Evolutionary conservation across 2,113 vertebrate genomes (phyloP).

Genomic region (Marmota flaviventris): DNA sequence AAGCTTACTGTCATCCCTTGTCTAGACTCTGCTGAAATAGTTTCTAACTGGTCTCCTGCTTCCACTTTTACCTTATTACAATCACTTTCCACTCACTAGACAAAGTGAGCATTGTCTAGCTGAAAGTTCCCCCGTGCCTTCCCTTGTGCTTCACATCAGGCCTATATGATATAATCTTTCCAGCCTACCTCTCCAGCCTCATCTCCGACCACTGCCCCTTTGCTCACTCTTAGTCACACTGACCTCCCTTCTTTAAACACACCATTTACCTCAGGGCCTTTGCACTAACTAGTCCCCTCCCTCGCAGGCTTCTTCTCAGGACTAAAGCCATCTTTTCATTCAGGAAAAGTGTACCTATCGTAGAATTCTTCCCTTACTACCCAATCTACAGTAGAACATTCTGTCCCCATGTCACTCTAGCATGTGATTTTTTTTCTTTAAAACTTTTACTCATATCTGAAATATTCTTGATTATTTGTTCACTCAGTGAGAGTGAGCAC

Average conservation of each 20-base stretch:
- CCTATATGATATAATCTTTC: not conserved
- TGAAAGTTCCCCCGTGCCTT: not conserved
- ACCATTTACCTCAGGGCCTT: not conserved
- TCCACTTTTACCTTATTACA: not conserved
- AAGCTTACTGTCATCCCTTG: not conserved
- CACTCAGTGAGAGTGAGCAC: not conserved
- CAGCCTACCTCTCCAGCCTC: not conserved
- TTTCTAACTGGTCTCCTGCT: not conserved
- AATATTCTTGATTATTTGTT: not conserved
- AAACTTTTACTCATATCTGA: conserved; percentile 12
- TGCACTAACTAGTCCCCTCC: not conserved
- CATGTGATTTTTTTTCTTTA: conserved; percentile 30
- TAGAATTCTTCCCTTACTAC: not conserved
- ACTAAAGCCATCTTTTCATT: not conserved
- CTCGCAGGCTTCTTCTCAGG: not conserved
- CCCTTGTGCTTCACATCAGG: not conserved
- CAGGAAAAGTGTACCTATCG: not conserved
- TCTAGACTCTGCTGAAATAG: not conserved
- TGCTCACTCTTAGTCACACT: not conserved
- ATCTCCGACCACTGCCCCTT: not conserved
- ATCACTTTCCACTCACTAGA: not conserved
- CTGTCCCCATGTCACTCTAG: not conserved
- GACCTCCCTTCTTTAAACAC: not conserved
- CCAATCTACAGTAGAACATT: not conserved
- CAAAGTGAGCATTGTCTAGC: not conserved